Base-by-base conservation (phyloP, 1,140 invertebrate species). In the Zaprionus africanus region DNA sequence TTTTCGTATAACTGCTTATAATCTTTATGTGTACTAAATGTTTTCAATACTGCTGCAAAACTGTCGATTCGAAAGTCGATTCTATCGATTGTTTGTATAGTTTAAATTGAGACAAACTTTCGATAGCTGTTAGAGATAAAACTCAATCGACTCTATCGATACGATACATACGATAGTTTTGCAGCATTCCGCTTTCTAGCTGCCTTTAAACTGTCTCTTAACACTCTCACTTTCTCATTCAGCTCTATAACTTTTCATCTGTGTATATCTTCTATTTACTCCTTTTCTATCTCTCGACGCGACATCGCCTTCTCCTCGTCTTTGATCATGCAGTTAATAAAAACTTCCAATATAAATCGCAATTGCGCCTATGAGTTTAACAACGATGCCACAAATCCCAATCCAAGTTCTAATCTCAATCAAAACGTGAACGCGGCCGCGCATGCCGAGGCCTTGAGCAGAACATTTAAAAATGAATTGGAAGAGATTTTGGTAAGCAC, bases 391-490 rank as follows among this genome's bases (percentile, higher is more conserved):
- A 87, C 67, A 90, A 82, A 68, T 78, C 79, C 81, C 70, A 90
- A 81, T 81, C 85, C 79, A 73, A 80, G 70, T 67, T 78, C 72
- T 64, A 88, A 79, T 90, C 85, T 78, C 57, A 88, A 78, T 88
- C 84, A 83, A 82, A 87, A 83, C 64, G 66, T 67, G 53, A 88
- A 88, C 63, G 82, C 82, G 62, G 80, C 82, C 61, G 84, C 84
- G 19, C 84, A 88, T 76, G 84, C 84, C 72, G 84, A 88, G 65
- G 84, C 81, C 59, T 88, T 88, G 54, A 88, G 85, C 85, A 85
- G 85, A 81, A 90, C 85, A 79, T 88, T 88, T 90, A 88, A 88
- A 76, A 90, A 76, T 84, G 85, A 88, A 88, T 88, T 88, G 85
- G 85, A 88, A 88, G 85, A 88, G 76, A 88, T 88, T 60, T 90